phyloP scores from a whole-genome alignment of 2,888 invertebrate genomes.

The Amitus sp. region DNA sequence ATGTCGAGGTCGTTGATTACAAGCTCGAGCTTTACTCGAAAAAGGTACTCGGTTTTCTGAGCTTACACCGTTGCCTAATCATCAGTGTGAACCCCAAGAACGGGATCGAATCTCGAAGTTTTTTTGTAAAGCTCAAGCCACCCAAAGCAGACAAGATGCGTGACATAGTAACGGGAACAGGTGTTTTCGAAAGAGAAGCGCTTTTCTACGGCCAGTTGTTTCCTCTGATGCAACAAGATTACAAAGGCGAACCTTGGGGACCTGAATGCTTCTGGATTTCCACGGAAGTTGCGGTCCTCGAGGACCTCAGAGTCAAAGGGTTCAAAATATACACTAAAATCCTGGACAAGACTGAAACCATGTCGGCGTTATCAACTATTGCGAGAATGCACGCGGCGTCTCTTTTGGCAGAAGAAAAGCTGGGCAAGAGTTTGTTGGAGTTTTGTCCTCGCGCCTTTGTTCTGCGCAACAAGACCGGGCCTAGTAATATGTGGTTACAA shows the following conservation, averaged over 20 bases:
- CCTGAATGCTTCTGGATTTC: slow-evolving; percentile 57
- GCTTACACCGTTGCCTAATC: slow-evolving; percentile 45
- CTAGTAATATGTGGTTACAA: neutral
- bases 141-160: slow-evolving; percentile 67
- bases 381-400: slow-evolving; percentile 54
- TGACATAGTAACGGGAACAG: slow-evolving; percentile 66
- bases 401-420: slow-evolving; percentile 44
- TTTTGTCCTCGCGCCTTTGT: slow-evolving; percentile 5
- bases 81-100: slow-evolving; percentile 26
- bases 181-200: slow-evolving; percentile 67
- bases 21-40: slow-evolving; percentile 44
- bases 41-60: slow-evolving; percentile 52
- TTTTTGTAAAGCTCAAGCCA: slow-evolving; percentile 73
- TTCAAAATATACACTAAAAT: slow-evolving; percentile 47
- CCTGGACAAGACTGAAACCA: slow-evolving; percentile 43
- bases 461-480: neutral
- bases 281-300: slow-evolving; percentile 59
- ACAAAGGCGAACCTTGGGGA: slow-evolving; percentile 47
- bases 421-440: slow-evolving; percentile 2
- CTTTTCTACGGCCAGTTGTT: slow-evolving; percentile 64
- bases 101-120: slow-evolving; percentile 46
- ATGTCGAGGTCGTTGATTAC: slow-evolving; percentile 41
- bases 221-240: slow-evolving; percentile 56
- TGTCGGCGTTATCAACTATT: slow-evolving; percentile 45
- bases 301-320: slow-evolving; percentile 58